phyloP scores from a whole-genome alignment of 2,797 vertebrate species.

The Heteromormyrus szaboi region DNA sequence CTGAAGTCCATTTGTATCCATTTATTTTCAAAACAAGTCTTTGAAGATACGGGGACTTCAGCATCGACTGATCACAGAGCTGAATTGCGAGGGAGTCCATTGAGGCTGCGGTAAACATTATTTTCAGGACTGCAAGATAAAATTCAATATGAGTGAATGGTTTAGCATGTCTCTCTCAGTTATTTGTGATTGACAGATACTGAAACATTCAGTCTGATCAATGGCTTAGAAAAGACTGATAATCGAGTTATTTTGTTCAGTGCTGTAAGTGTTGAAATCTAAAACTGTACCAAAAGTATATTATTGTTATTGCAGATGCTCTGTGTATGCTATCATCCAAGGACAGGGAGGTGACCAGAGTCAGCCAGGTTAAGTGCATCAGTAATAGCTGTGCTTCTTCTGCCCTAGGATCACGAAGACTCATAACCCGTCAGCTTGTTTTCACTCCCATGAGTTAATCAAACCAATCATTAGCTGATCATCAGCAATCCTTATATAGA shows the following conservation, averaged over 20 bases:
- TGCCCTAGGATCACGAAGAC: not conserved
- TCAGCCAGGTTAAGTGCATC: not conserved
- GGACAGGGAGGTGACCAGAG: not conserved
- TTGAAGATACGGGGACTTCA: not conserved
- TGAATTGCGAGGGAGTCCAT: not conserved
- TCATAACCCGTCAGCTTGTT: not conserved
- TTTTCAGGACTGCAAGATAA: not conserved
- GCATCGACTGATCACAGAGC: not conserved
- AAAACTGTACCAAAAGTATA: not conserved
- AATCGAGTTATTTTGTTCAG: not conserved
- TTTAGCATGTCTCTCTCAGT: not conserved
- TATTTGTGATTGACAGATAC: not conserved
- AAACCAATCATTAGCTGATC: not conserved
- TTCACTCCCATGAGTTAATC: not conserved
- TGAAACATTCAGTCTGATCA: not conserved
- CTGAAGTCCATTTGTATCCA: not conserved
- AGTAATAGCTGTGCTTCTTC: not conserved
- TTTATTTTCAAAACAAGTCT: not conserved
- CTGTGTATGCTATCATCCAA: not conserved
- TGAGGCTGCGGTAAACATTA: not conserved
- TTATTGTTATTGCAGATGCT: not conserved
- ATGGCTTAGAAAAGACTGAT: not conserved
- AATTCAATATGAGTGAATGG: not conserved
- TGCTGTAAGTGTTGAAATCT: not conserved
- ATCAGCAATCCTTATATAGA: not conserved